Evolutionary conservation across 1,140 invertebrate genomes (phyloP), one percentile per base, ranked within the genome.

Genomic region (Zaprionus vittiger): DNA sequence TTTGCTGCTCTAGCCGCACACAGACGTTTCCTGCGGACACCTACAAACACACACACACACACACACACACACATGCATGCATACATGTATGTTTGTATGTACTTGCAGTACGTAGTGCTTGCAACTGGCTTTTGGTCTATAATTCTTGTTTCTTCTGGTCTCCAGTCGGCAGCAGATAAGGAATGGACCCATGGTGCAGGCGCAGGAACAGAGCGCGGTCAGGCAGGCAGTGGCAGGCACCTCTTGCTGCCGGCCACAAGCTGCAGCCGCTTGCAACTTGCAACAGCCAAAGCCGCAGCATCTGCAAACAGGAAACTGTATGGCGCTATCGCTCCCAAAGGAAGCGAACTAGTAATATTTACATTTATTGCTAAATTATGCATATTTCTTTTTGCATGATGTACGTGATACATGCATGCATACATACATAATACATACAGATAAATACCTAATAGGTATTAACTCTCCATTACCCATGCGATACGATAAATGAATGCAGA

Each of bases 341-440:
- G 85, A 89, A 89, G 85, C 85, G 62, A 49, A 90, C 85, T 73
- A 90, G 85, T 90, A 90, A 89, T 90, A 89, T 89, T 89, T 90
- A 89, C 85, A 89, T 89, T 89, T 89, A 89, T 89, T 89, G 85
- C 85, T 81, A 90, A 89, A 89, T 89, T 89, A 89, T 89, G 85
- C 85, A 89, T 83, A 89, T 81, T 71, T 89, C 83, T 78, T 79
- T 85, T 70, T 52, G 47, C 47, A 52, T 47, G 47, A 22, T 52
- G 20, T 41, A 41, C 12, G 15, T 41, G 15, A 41, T 41, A n/a
- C 38, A 15, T 41, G 5, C 31, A 31, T 34, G 9, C 31, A 34
- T 34, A 34, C 41, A 47, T 41, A 15, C 41, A 9, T 2, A 41
- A 14, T 24, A 52, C 47, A 14, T 52, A 14, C n/a, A 9, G 5